Percentiles rank a stretch among this genome's conserved stretches.
phyloP scores from a whole-genome alignment of 1,140 invertebrate genomes.

The Drosophila baimaii region DNA sequence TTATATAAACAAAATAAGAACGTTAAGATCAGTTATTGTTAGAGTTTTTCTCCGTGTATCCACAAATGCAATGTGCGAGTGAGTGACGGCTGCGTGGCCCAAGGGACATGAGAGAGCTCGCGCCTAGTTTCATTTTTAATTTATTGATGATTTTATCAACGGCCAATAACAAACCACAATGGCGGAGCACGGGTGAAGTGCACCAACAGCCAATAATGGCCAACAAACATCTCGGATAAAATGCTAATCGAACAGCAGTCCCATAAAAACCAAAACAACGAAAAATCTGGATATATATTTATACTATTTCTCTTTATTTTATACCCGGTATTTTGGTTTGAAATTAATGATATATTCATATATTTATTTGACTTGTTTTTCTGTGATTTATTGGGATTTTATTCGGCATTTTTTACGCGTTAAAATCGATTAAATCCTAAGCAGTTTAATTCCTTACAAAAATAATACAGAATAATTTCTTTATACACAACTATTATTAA shows the following conservation, averaged over 20 bases:
- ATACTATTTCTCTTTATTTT: not conserved
- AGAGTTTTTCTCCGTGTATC: not conserved
- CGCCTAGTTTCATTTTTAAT: constrained; percentile 70
- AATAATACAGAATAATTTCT: no score
- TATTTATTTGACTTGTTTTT: no score
- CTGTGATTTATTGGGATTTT: no score
- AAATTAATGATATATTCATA: constrained; percentile 1
- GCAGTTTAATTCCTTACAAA: no score
- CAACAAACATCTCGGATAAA: constrained; percentile 44
- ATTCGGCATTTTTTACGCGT: no score
- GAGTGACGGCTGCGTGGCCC: constrained; percentile 54
- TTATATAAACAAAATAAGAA: not conserved
- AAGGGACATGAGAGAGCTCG: not conserved
- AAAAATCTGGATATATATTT: constrained; percentile 13
- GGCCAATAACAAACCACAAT: constrained; percentile 68
- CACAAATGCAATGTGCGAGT: constrained; percentile 49
- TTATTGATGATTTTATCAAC: constrained; percentile 73
- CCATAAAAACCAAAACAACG: constrained; percentile 23
- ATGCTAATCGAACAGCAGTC: constrained; percentile 38
- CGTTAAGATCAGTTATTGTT: no score
- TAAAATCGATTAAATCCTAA: no score
- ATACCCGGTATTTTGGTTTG: not conserved
- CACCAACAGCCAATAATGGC: constrained; percentile 29
- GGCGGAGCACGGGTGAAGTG: constrained; percentile 9
- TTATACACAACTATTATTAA: no score